These are phyloP conservation scores for Drosophila parabipectinata DNA, from an alignment of 1,140 invertebrate genomes.

Conservation along the genomic window DNA sequence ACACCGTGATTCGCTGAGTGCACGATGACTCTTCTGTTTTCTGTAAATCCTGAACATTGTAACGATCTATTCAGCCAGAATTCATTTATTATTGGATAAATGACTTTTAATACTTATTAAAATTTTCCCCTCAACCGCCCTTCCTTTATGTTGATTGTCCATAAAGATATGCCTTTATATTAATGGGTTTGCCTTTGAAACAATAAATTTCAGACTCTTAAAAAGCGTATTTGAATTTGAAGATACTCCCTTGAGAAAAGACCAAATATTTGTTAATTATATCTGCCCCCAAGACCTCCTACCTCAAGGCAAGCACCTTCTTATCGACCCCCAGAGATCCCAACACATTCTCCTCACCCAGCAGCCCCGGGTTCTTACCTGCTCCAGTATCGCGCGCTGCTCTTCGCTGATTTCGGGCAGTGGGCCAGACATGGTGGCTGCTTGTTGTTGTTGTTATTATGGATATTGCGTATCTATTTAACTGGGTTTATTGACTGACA, in stretches of 20 bases:
- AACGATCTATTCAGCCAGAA: background rate
- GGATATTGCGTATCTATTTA: slow-evolving; percentile 20
- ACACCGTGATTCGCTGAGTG: slow-evolving; percentile 21
- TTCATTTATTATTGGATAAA: too few species aligned
- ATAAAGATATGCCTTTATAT: background rate
- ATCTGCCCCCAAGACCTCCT: too few species aligned
- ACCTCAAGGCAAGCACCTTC: too few species aligned
- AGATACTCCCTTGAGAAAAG: background rate
- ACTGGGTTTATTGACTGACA: slow-evolving; percentile 23
- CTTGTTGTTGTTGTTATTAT: slow-evolving; percentile 46
- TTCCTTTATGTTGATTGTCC: background rate
- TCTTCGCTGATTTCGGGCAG: slow-evolving; percentile 70
- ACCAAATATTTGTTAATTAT: too few species aligned
- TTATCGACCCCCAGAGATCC: background rate
- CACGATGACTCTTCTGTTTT: slow-evolving; percentile 36
- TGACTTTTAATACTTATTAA: background rate
- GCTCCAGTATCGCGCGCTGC: slow-evolving; percentile 67
- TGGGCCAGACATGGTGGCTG: slow-evolving; percentile 61
- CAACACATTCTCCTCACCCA: background rate
- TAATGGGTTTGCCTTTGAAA: background rate
- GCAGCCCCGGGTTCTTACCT: slow-evolving; percentile 44
- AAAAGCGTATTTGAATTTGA: slow-evolving; percentile 1
- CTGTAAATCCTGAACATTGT: slow-evolving; percentile 6
- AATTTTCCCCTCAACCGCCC: background rate
- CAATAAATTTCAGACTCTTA: too few species aligned